Base-by-base conservation (phyloP, 1,140 invertebrate genomes). In the Meloidogyne floridensis region DNA sequence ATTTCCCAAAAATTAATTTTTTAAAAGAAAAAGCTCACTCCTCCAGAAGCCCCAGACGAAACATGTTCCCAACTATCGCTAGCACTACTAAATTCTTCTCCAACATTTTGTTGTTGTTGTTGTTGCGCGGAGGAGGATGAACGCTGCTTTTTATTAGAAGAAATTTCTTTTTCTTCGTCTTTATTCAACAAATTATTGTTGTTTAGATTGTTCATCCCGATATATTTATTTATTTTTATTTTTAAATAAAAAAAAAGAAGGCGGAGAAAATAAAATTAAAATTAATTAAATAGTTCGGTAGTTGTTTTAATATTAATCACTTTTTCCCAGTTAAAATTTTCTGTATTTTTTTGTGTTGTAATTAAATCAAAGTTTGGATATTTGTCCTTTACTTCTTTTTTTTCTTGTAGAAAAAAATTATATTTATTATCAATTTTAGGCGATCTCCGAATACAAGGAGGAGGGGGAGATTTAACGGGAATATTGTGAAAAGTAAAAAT, bases 81-180 rank as follows among this genome's bases (percentile, higher is more conserved):
- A n/a, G 59, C 59, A 65, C 59, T 65, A 65, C 59, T 65, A 65
- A 65, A 65, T 65, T 65, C 59, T 65, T 65, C 59, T 7, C 10
- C 59, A 65, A 73, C 51, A 53, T 72, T 72, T 73, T 73, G 42
- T 32, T 73, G 42, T 73, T 72, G 32, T 20, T 73, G 42, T 53
- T 73, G 72, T 65, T 65, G 59, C 59, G 59, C 59, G 59, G n/a
- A 65, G 15, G 7, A n/a, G 59, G 15, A 73, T 15, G 72, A 47
- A 47, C 47, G 47, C 47, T 73, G n/a, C 18, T 73, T 73, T 32
- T 32, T 32, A 32, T 32, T 32, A 2, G 32, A 32, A 32, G 32
- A 32, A 32, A 32, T 32, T 73, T 73, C 51, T 73, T 73, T 5
- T 73, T 73, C 18, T 73, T 18, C 32, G 6, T 18, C 15, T 73